Base-by-base conservation (phyloP, 2,888 invertebrate species). In the Anorthoa munda region DNA sequence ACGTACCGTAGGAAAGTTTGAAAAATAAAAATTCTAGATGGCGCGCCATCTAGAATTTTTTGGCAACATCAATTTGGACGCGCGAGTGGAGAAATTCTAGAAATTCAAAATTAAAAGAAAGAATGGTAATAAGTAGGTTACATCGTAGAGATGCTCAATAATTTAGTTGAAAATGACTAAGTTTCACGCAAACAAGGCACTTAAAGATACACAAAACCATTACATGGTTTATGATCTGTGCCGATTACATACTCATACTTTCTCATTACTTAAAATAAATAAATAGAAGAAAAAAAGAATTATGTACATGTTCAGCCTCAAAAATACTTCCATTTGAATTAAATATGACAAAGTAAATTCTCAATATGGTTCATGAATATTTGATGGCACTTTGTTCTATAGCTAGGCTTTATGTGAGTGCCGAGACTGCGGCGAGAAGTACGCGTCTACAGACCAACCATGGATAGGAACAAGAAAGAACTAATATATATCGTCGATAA, bases 281-380 rank as follows among this genome's bases (percentile, higher is more conserved):
- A 94, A 94, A 94, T 94, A 94, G 88, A 89, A 93, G 92, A 87
- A 82, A 91, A 92, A 88, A 91, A 90, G 84, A 89, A 90, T 80
- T 94, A 94, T 94, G 86, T 94, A 94, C 94, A 94, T 84, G 77
- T 88, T 93, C 94, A 94, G 94, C 94, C 94, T 94, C 94, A 93
- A 90, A 82, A 82, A 81, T 89, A 91, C 85, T 87, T 89, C 85
- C 77, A 87, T 87, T 87, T 75, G 56, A 80, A 79, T 79, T 83
- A 80, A 82, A 84, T 83, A 88, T 85, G 79, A 85, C 82, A 83
- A 82, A 78, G 74, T 82, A 79, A 86, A 86, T 86, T 84, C 63
- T 84, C 81, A 83, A 85, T 80, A 82, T 79, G 80, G 78, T 84
- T 91, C 31, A 79, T 39, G 50, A 59, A 66, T 60, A 60, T 66